Base-by-base conservation (phyloP, 1,140 invertebrate species). In the Neuroterus valhalla region DNA sequence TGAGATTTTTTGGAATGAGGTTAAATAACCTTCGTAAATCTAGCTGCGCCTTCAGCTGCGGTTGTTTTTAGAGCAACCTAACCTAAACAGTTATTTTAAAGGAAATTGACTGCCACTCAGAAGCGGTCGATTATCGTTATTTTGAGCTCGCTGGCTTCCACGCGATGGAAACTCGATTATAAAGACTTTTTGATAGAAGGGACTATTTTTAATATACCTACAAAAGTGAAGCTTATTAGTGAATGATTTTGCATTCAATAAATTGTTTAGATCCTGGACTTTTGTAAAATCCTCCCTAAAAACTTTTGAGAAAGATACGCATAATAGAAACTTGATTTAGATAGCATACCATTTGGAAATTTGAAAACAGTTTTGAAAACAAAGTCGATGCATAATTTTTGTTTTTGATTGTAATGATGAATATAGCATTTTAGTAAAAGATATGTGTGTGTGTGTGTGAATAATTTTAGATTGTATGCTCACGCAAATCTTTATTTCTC, bases 51-150 rank as follows among this genome's bases (percentile, higher is more conserved):
- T 38, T 38, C 6, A 38, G 31, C 31, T 38, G 3, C 26, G 26
- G 6, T 62, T 62, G 55, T 62, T 62, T 62, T 62, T 15, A 62
- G 26, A 62, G 55, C 31, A 62, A 62, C 52, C 11, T n/a, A 62
- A 23, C 12, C 31, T 15, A 10, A 11, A 23, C 31, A 15, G 52
- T 62, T 62, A 62, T 62, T 62, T 62, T 62, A 31, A 62, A 62
- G 55, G 55, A 62, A 62, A 62, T 62, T 62, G 55, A 38, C 55
- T 62, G 55, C 55, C 55, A 62, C 23, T 62, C 55, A 62, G 55
- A 38, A 62, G n/a, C 55, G 14, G 55, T 62, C 55, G 23, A 62
- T 62, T 31, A 62, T 62, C 26, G 55, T 23, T 62, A 38, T 62
- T 62, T 62, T 62, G 31, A 62, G 55, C 31, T 62, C 8, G 11